These are phyloP conservation scores for Parazoanthus darwini DNA, from an alignment of 92 coral and sea anemone species.

Conservation along the genomic window DNA sequence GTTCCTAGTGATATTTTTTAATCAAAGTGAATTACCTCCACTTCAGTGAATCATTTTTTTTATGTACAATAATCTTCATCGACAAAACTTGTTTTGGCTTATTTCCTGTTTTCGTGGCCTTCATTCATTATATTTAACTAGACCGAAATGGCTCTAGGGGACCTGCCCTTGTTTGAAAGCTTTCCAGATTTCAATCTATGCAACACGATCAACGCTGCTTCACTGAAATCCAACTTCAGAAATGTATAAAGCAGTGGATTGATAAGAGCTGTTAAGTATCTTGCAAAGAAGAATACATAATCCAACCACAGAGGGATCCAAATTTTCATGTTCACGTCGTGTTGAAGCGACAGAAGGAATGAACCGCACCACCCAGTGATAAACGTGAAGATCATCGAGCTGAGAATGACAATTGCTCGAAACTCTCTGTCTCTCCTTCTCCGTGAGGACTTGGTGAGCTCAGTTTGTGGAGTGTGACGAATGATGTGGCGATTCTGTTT, in stretches of 20 bases:
- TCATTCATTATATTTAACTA: not conserved
- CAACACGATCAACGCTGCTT: slow-evolving; percentile 35
- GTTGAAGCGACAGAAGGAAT: slow-evolving; percentile 39
- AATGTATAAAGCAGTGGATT: slow-evolving; percentile 61
- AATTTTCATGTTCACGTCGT: slow-evolving; percentile 24
- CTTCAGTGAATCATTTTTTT: too few relatives aligned
- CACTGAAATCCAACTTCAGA: slow-evolving; percentile 54
- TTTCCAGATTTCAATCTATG: not conserved
- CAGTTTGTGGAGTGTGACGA: slow-evolving; percentile 49
- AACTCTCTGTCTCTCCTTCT: slow-evolving; percentile 44
- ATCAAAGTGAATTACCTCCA: too few relatives aligned
- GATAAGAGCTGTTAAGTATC: slow-evolving; percentile 51
- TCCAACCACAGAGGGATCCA: slow-evolving; percentile 46
- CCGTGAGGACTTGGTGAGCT: slow-evolving; percentile 38
- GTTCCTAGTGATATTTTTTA: too few relatives aligned
- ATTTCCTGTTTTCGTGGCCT: not conserved
- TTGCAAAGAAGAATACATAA: slow-evolving; percentile 32
- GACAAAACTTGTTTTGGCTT: not conserved
- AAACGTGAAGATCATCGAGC: slow-evolving; percentile 52
- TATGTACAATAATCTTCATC: too few relatives aligned
- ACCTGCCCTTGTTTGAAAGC: not conserved
- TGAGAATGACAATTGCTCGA: slow-evolving; percentile 49
- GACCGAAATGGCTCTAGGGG: slow-evolving; percentile 8
- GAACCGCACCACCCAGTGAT: slow-evolving; percentile 54
- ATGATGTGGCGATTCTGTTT: slow-evolving; percentile 46